Base-by-base conservation (phyloP, 2,888 invertebrate species). In the Leptopilina drosophilae region DNA sequence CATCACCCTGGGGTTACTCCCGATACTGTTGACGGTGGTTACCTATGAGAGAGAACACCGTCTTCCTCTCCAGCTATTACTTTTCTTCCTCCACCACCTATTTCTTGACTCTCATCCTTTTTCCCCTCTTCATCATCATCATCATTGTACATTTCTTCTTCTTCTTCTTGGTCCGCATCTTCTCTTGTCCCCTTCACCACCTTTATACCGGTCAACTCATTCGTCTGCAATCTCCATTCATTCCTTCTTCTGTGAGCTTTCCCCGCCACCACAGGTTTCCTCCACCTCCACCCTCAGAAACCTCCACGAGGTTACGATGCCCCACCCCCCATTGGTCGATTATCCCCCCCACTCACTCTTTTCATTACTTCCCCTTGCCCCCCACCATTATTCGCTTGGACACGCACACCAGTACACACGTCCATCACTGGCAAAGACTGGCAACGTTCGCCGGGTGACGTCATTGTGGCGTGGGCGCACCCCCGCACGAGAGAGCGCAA, bases 391-490 rank as follows among this genome's bases (percentile, higher is more conserved):
- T 80, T 20, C 20, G 76, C 83, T 85, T 83, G 85, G 64, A 46
- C 11, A 76, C 77, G 67, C 26, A 77, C 78, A 77, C 73, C 56
- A 75, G 40, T 80, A 76, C 0, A 20, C 20, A 20, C 81, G 80
- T 81, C 77, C 79, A 85, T 85, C 86, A 80, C 85, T 86, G 87
- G 86, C 88, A 88, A 20, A 87, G 87, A 84, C 88, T 87, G 89
- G 87, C 88, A 87, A 87, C 88, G 89, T 89, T 89, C 89, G 89
- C 89, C 85, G 86, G 86, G 83, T 91, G 90, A 90, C 90, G 90
- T 91, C 90, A 91, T 81, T 86, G 3, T 33, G 80, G 89, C 89
- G 90, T 90, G 90, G 90, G 90, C 90, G 90, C 90, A 90, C 90
- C 90, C 90, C 90, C 90, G 87, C 89, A 86, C 85, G 81, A 87